A percentile compares a stretch with the other conserved stretches of the same genome.
These are phyloP conservation scores for Amia ocellicauda DNA, from an alignment of 2,113 vertebrate genomes.

Conservation along the genomic window DNA sequence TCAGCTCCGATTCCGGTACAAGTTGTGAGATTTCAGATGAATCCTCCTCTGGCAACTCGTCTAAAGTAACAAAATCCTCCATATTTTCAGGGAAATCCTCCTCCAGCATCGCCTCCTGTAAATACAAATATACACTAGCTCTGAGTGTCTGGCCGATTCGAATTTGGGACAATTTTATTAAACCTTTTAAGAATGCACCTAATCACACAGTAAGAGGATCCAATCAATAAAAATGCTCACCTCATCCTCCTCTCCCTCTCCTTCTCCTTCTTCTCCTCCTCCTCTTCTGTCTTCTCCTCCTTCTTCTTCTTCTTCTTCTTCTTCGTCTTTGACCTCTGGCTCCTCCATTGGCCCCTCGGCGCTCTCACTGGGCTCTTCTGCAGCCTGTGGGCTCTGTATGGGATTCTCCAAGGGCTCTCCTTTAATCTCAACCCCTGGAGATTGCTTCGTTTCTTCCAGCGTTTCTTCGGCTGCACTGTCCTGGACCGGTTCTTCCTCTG, in stretches of 20 bases:
- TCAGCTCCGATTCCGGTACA: constrained; percentile 23
- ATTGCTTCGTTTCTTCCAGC: too few species aligned
- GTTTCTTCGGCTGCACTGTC: too few species aligned
- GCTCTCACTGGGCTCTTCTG: neutral
- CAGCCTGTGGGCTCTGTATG: too few species aligned
- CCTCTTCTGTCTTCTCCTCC: constrained; percentile 8
- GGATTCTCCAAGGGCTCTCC: too few species aligned
- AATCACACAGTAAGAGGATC: too few species aligned
- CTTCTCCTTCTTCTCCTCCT: constrained; percentile 16
- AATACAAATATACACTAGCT: too few species aligned
- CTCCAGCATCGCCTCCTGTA: constrained; percentile 43
- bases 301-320: constrained; percentile 4
- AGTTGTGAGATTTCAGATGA: constrained; percentile 63
- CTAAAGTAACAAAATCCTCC: constrained; percentile 91
- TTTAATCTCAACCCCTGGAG: too few species aligned
- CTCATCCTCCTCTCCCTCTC: constrained; percentile 5
- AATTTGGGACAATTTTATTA: too few species aligned
- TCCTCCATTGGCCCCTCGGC: neutral
- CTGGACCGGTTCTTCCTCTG: neutral
- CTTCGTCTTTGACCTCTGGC: constrained; percentile 4
- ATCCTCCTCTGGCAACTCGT: constrained; percentile 86
- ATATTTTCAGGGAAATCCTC: constrained; percentile 80
- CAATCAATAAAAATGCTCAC: too few species aligned
- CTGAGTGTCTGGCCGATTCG: too few species aligned
- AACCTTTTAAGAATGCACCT: too few species aligned